phyloP scores from a whole-genome alignment of 2,888 invertebrate genomes.

The Leuctra nigra region DNA sequence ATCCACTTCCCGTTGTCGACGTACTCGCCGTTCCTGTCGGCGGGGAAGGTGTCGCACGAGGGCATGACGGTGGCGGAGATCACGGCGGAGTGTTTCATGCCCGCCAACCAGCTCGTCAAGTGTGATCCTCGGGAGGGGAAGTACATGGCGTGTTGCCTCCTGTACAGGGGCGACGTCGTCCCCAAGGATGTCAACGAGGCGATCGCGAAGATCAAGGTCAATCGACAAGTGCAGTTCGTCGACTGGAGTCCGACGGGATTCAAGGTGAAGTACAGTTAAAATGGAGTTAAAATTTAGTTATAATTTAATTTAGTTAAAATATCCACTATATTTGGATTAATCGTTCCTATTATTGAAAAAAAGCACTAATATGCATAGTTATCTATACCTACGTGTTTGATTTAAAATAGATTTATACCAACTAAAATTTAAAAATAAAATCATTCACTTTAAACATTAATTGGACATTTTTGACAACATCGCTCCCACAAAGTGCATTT shows the following conservation, averaged over 20 bases:
- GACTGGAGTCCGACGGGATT: slow-evolving; percentile 94
- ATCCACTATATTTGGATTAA: too few species aligned
- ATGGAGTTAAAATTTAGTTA: too few species aligned
- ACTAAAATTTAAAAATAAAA: too few species aligned
- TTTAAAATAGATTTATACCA: too few species aligned
- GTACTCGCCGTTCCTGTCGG: slow-evolving; percentile 45
- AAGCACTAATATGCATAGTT: too few species aligned
- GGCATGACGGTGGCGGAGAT: slow-evolving; percentile 74
- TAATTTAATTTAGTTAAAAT: too few species aligned
- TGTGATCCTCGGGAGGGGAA: slow-evolving; percentile 78
- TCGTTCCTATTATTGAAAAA: too few species aligned
- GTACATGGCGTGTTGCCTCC: slow-evolving; percentile 84
- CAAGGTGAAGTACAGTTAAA: slow-evolving; percentile 50
- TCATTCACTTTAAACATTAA: too few species aligned
- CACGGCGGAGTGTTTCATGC: slow-evolving; percentile 83
- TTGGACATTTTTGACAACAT: too few species aligned
- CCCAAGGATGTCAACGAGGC: slow-evolving; percentile 84
- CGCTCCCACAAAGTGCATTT: too few species aligned
- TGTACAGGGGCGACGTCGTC: slow-evolving; percentile 86
- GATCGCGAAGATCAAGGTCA: slow-evolving; percentile 69
- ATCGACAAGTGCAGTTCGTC: slow-evolving; percentile 78
- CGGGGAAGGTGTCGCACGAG: slow-evolving; percentile 66
- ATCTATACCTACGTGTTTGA: too few species aligned
- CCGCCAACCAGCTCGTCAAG: slow-evolving; percentile 85
- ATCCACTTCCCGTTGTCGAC: slow-evolving; percentile 45